Evolutionary conservation across 2,888 invertebrate species (phyloP).

Genomic region (Stratiomys singularior): DNA sequence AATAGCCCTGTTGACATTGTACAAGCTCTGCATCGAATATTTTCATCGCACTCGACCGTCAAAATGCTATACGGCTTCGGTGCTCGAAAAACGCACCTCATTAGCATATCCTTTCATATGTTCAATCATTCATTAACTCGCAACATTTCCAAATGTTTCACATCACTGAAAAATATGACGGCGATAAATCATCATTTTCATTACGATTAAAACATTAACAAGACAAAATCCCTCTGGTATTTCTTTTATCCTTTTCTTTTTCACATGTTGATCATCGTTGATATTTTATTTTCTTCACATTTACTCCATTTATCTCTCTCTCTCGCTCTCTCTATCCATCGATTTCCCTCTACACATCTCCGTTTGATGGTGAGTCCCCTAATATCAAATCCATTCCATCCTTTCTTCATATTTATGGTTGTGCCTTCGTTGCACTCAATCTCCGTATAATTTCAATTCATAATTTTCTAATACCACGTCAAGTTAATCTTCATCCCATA

Average conservation of each 20-base stretch:
- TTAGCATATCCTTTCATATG: constrained; percentile 27
- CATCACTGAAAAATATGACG: constrained; percentile 21
- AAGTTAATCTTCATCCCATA: constrained; percentile 37
- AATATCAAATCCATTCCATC: background rate
- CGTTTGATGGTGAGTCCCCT: background rate
- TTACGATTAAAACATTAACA: constrained; percentile 45
- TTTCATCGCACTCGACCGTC: no score
- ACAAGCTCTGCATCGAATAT: no score
- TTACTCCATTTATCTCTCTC: background rate
- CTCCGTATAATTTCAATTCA: constrained; percentile 35
- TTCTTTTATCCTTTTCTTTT: background rate
- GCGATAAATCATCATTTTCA: constrained; percentile 43
- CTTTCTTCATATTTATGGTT: background rate
- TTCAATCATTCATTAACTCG: constrained; percentile 6
- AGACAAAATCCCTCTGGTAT: constrained; percentile 19
- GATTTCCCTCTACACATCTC: background rate
- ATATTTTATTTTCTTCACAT: background rate
- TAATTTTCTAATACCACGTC: constrained; percentile 38
- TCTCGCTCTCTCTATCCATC: background rate
- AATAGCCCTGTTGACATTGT: no score
- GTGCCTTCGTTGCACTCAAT: constrained; percentile 7
- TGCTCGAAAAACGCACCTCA: background rate
- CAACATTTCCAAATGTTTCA: constrained; percentile 16
- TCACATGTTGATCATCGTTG: constrained; percentile 24
- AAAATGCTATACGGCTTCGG: no score